These are phyloP conservation scores for Leptinotarsa texana DNA, from an alignment of 1,140 invertebrate genomes.

Conservation along the genomic window DNA sequence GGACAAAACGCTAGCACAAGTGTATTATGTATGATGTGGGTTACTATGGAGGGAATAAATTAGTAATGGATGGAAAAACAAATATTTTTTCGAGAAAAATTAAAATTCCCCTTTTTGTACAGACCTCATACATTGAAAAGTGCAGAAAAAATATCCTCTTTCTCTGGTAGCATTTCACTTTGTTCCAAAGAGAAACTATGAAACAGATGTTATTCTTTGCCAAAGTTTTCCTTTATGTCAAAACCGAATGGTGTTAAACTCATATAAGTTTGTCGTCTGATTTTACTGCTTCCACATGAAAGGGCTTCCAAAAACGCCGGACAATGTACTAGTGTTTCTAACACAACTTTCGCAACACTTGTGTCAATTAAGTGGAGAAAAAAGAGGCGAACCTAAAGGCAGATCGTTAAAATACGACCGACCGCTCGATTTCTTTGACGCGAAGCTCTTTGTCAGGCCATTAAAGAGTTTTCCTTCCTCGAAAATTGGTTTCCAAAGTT, in stretches of 20 bases:
- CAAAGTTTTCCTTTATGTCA: neutral
- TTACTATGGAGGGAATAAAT: no score
- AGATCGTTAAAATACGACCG: constrained; percentile 8
- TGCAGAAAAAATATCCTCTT: no score
- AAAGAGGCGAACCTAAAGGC: neutral
- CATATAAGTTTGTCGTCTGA: neutral
- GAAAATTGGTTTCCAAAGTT: neutral
- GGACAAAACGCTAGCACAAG: no score
- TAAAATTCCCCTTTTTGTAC: no score
- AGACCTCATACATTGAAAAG: no score
- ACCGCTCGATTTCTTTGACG: neutral
- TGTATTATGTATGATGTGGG: no score
- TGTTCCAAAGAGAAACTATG: no score
- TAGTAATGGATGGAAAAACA: no score
- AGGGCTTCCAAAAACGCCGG: neutral
- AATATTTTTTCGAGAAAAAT: no score
- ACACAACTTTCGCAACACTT: constrained; percentile 5
- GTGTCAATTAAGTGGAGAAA: neutral
- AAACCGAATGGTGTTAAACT: neutral
- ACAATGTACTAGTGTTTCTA: neutral
- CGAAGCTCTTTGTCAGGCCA: neutral
- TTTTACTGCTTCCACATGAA: constrained; percentile 5
- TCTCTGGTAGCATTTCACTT: no score
- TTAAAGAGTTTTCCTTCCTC: constrained; percentile 2
- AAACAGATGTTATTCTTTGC: no score